These are phyloP conservation scores for Torymus texanus DNA, from an alignment of 2,888 invertebrate genomes.

Conservation along the genomic window DNA sequence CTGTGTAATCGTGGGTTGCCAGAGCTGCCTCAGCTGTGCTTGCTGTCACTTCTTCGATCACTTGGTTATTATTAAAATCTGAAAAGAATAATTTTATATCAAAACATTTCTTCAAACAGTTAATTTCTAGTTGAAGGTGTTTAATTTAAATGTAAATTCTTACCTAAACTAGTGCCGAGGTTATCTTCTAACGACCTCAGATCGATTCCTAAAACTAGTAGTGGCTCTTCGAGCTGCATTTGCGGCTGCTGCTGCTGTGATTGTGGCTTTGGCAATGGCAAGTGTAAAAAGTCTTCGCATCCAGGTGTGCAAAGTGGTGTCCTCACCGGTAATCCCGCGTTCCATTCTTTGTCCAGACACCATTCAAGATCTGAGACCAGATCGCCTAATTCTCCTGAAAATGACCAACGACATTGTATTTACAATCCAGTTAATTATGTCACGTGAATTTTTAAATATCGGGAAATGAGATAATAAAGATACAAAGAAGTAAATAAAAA, in stretches of 20 bases:
- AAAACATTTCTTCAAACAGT: too few relatives aligned
- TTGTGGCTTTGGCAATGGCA: conserved; percentile 70
- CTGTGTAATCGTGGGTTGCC: conserved; percentile 75
- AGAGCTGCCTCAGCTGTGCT: conserved; percentile 71
- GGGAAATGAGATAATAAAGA: too few relatives aligned
- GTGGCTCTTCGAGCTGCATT: conserved; percentile 70
- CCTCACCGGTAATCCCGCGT: conserved; percentile 76
- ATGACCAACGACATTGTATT: conserved; percentile 3
- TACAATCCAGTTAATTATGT: not conserved
- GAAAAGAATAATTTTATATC: not conserved
- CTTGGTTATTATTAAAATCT: conserved; percentile 66
- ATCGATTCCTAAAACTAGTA: conserved; percentile 74
- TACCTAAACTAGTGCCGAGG: conserved; percentile 42
- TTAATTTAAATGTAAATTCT: not conserved
- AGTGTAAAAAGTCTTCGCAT: conserved; percentile 76
- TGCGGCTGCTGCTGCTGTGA: conserved; percentile 72
- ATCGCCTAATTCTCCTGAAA: conserved; percentile 68
- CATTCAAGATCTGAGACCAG: conserved; percentile 71
- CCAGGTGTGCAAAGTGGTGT: conserved; percentile 78
- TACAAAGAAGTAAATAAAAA: too few relatives aligned
- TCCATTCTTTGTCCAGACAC: conserved; percentile 73
- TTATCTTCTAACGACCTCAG: conserved; percentile 68
- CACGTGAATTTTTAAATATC: too few relatives aligned
- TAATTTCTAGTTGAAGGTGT: too few relatives aligned
- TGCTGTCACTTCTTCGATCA: conserved; percentile 64